Evolutionary conservation across 2,797 vertebrate genomes (phyloP).

Genomic region (Zenarchopterus dispar): DNA sequence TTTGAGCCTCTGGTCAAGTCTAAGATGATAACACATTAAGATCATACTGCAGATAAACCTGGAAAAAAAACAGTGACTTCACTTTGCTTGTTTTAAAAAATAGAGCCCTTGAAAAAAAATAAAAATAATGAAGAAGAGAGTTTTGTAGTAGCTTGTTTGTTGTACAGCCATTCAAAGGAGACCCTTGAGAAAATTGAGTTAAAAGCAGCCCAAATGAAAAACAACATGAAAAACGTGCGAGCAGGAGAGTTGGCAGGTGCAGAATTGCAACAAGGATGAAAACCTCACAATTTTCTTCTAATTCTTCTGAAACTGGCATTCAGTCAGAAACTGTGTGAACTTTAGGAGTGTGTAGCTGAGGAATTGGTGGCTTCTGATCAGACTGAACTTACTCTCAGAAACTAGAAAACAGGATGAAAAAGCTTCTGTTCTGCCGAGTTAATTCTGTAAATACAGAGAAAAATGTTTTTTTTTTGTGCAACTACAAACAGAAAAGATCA

Average conservation of each 20-base stretch:
- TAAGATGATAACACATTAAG: too few species aligned
- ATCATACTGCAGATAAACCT: too few species aligned
- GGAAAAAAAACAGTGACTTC: too few species aligned
- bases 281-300: slow-evolving; percentile 46
- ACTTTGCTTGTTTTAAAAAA: slow-evolving; percentile 16
- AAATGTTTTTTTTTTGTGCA: not conserved
- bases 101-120: slow-evolving; percentile 21
- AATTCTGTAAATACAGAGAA: not conserved
- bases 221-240: slow-evolving; percentile 54
- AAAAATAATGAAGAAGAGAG: slow-evolving; percentile 11
- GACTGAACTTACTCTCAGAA: not conserved
- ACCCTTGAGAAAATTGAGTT: slow-evolving; percentile 58
- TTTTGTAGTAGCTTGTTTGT: slow-evolving; percentile 51
- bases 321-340: slow-evolving; percentile 20
- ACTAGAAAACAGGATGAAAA: not conserved
- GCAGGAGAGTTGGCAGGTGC: slow-evolving; percentile 50
- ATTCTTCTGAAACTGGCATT: slow-evolving; percentile 42
- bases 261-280: slow-evolving; percentile 41
- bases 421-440: not conserved
- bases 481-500: not conserved
- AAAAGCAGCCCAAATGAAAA: slow-evolving; percentile 58
- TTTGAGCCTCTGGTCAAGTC: too few species aligned
- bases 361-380: slow-evolving; percentile 9
- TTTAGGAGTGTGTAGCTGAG: slow-evolving; percentile 26
- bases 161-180: slow-evolving; percentile 37